A percentile compares a stretch with the other conserved stretches of the same genome.
phyloP scores from a whole-genome alignment of 2,797 vertebrate genomes.

The Epinephelus malabaricus region DNA sequence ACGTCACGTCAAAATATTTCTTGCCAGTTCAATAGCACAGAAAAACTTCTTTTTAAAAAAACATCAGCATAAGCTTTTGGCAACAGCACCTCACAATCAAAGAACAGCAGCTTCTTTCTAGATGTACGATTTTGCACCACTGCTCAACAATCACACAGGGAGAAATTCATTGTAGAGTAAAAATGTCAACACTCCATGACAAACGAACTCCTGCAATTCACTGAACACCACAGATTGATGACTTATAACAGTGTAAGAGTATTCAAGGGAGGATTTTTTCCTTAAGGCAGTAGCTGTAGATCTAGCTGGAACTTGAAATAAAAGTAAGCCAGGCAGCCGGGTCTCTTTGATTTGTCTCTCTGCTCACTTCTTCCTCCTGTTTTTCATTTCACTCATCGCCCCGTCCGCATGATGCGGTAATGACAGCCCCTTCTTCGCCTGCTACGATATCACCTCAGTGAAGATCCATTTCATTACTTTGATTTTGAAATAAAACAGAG shows the following conservation, averaged over 20 bases:
- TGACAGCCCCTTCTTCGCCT: constrained; percentile 45
- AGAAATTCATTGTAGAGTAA: constrained; percentile 44
- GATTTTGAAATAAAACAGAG: constrained; percentile 72
- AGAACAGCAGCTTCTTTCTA: constrained; percentile 22
- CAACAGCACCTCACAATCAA: constrained; percentile 19
- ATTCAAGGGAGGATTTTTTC: constrained; percentile 46
- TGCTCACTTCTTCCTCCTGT: constrained; percentile 53
- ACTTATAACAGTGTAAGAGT: constrained; percentile 42
- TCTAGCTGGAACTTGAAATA: constrained; percentile 58
- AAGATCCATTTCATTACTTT: constrained; percentile 72
- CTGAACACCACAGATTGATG: constrained; percentile 41
- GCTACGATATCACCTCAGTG: constrained; percentile 60
- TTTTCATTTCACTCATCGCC: constrained; percentile 59
- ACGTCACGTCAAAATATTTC: constrained; percentile 9
- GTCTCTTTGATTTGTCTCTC: constrained; percentile 68
- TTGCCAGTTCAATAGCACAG: constrained; percentile 3
- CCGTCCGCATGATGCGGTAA: constrained; percentile 49
- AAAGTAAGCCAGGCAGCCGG: constrained; percentile 53
- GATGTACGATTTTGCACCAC: constrained; percentile 26
- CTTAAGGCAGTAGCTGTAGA: constrained; percentile 57
- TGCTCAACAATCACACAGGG: constrained; percentile 34
- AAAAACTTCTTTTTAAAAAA: background rate
- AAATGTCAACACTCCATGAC: constrained; percentile 57
- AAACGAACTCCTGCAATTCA: constrained; percentile 60
- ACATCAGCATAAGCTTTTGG: constrained; percentile 10